These are phyloP conservation scores for Drosophila demipolita DNA, from an alignment of 2,888 invertebrate species.

Conservation along the genomic window DNA sequence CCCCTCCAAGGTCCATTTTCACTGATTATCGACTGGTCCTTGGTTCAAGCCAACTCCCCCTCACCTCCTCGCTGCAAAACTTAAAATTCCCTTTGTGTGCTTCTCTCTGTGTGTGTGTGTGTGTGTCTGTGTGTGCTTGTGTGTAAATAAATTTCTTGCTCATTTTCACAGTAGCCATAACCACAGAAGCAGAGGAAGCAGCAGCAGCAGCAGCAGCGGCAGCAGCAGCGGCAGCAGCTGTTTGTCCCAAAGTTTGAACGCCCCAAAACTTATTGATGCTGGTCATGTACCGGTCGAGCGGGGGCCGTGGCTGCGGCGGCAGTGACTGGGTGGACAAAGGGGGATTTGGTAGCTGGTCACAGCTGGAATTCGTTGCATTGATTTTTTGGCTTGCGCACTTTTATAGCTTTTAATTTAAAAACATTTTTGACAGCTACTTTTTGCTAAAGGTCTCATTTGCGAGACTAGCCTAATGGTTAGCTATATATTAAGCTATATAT, in stretches of 20 bases:
- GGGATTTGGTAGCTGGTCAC: slow-evolving; percentile 22
- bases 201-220: slow-evolving; percentile 35
- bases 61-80: slow-evolving; percentile 7
- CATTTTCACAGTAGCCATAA: slow-evolving; percentile 58
- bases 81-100: slow-evolving; percentile 45
- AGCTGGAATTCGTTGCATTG: slow-evolving; percentile 59
- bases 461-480: slow-evolving; percentile 4
- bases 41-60: background rate
- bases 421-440: slow-evolving; percentile 61
- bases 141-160: slow-evolving; percentile 70
- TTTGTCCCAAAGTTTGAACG: slow-evolving; percentile 54
- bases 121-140: slow-evolving; percentile 42
- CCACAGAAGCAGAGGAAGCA: slow-evolving; percentile 21
- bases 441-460: slow-evolving; percentile 24
- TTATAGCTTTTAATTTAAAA: slow-evolving; percentile 69
- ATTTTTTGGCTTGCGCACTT: slow-evolving; percentile 63
- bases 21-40: slow-evolving; percentile 66
- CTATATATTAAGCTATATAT: slow-evolving; percentile 40
- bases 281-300: slow-evolving; percentile 64
- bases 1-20: slow-evolving; percentile 11
- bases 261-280: slow-evolving; percentile 70
- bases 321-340: background rate
- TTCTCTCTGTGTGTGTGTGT: slow-evolving; percentile 16
- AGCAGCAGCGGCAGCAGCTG: slow-evolving; percentile 60
- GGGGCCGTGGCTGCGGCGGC: slow-evolving; percentile 20